Conservation (phyloP, 1,140 invertebrate species). For the Argopecten irradians region DNA sequence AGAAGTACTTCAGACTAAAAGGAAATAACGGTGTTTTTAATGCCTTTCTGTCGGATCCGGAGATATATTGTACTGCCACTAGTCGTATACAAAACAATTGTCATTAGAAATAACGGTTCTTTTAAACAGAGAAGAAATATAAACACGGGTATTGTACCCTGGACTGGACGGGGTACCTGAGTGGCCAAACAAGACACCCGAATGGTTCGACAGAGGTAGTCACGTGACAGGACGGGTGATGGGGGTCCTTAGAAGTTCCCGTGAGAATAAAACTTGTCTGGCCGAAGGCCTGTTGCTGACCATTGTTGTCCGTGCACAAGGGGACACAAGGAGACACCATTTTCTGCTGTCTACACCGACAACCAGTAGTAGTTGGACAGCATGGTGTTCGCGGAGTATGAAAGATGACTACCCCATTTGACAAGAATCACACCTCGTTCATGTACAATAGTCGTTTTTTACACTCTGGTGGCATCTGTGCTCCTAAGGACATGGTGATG, state of each 20-base stretch:
- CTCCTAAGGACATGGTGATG: background rate
- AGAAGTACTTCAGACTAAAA: background rate
- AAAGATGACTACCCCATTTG: background rate
- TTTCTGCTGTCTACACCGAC: background rate
- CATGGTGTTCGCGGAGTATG: background rate
- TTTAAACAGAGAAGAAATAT: background rate
- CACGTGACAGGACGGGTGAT: background rate
- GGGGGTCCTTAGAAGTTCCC: background rate
- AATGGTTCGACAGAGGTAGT: background rate
- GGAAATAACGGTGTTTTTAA: background rate
- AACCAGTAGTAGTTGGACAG: background rate
- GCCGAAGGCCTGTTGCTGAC: constrained; percentile 2
- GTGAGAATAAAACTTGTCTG: background rate
- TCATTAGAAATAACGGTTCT: constrained; percentile 7
- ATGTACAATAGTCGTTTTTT: background rate
- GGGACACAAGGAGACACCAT: background rate
- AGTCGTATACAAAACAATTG: background rate
- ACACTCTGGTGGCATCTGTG: background rate
- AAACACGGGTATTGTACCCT: background rate
- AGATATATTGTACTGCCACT: background rate
- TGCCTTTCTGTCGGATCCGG: background rate
- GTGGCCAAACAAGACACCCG: background rate
- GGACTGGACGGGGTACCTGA: background rate
- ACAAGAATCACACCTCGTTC: background rate
- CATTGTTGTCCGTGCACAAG: background rate